phyloP scores from a whole-genome alignment of 2,888 invertebrate genomes.

The Stenichneumon culpator region DNA sequence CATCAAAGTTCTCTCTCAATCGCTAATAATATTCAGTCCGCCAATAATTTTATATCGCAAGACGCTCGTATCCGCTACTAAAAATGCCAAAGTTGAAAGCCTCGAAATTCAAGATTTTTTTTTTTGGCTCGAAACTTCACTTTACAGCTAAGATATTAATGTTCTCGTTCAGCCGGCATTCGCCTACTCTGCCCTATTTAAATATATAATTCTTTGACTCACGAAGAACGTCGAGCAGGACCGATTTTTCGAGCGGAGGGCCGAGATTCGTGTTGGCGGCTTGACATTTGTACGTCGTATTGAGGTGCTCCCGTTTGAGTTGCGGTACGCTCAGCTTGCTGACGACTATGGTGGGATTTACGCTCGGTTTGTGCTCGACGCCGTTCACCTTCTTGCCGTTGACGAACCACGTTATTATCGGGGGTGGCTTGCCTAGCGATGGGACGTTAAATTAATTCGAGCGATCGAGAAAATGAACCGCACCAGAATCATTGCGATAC shows the following conservation, averaged over 20 bases:
- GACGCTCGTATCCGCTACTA: background rate
- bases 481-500: too few relatives aligned
- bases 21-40: too few relatives aligned
- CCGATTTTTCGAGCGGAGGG: conserved; percentile 93
- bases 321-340: conserved; percentile 92
- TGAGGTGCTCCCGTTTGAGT: conserved; percentile 91
- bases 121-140: background rate
- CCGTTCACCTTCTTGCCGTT: conserved; percentile 86
- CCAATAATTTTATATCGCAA: background rate
- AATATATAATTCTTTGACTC: conserved; percentile 85
- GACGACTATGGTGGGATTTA: conserved; percentile 91
- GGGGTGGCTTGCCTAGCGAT: conserved; percentile 91
- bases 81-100: background rate
- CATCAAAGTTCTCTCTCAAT: background rate
- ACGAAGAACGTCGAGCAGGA: conserved; percentile 94
- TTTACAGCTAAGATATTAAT: background rate
- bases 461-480: conserved; percentile 22
- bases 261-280: conserved; percentile 95
- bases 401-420: conserved; percentile 94
- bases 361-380: conserved; percentile 89
- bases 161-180: too few relatives aligned
- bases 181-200: background rate
- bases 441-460: conserved; percentile 18
- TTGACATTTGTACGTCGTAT: conserved; percentile 95
- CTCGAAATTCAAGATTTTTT: background rate